Base-by-base conservation (phyloP, 2,113 vertebrate genomes). In the Spizaetus ornatus region DNA sequence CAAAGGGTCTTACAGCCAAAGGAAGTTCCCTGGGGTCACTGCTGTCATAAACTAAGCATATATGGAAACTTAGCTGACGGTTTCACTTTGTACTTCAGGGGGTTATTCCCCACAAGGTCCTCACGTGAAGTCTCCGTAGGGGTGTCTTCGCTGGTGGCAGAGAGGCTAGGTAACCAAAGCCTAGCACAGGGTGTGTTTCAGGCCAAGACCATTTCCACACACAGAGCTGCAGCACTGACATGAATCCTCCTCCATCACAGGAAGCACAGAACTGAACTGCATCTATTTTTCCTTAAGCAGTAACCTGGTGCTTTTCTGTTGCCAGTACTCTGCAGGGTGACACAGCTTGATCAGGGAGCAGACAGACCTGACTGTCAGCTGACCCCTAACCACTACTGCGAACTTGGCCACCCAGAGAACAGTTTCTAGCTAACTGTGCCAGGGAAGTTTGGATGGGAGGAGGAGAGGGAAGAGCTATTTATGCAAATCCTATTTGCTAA, bases 351-450 rank as follows among this genome's bases (percentile, higher is more conserved):
- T 31, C n/a, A 43, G n/a, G 42, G 32, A 19, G 38, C 26, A 7
- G 40, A 88, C 56, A 82, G 82, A 82, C 45, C 17, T 65, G n/a
- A 43, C 69, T 83, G 59, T 53, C 86, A 86, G 86, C 91, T 88
- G 88, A 70, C 20, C 32, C 21, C 34, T 53, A 19, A 58, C 13
- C 40, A 38, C 69, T 74, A 6, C 79, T 83, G 62, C 3, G 4
- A 67, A 67, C 83, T 32, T 84, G 47, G 71, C 88, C 38, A 62
- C 18, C 14, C 31, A 50, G n/a, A 69, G 66, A 53, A 82, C 38
- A 45, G 18, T 27, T 86, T 58, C 45, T 86, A 77, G 56, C 63
- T 56, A 58, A 31, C 40, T 67, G 29, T 56, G 80, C 82, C 63
- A 88, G 50, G 26, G 69, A 52, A 42, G n/a, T 78, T 58, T 45